These are phyloP conservation scores for Mesochorus sp. DNA, from an alignment of 2,888 invertebrate genomes.

Conservation along the genomic window DNA sequence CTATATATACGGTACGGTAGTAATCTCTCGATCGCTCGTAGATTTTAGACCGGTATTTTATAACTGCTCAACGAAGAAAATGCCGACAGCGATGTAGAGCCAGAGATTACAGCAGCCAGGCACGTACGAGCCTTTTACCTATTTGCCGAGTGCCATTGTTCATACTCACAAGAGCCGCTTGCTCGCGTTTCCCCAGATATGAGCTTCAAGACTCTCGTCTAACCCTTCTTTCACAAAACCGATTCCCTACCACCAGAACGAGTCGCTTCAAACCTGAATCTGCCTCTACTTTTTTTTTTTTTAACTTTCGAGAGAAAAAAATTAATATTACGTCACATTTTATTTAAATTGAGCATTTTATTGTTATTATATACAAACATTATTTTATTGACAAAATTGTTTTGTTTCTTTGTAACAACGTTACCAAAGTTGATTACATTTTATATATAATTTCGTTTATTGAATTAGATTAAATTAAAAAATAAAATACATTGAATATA, in stretches of 20 bases:
- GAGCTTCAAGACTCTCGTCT: constrained; percentile 41
- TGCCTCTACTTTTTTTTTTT: neutral
- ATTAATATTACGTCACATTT: too few species aligned
- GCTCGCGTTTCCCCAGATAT: constrained; percentile 38
- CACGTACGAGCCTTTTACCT: constrained; percentile 56
- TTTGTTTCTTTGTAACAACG: too few species aligned
- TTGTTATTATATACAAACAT: too few species aligned
- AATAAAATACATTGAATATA: too few species aligned
- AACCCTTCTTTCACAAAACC: constrained; percentile 16
- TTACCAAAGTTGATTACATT: too few species aligned
- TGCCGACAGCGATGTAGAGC: constrained; percentile 28
- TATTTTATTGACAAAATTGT: too few species aligned
- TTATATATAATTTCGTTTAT: too few species aligned
- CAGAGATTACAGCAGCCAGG: constrained; percentile 38
- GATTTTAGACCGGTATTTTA: constrained; percentile 2
- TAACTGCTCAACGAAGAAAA: constrained; percentile 2
- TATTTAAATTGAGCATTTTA: too few species aligned
- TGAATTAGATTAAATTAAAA: too few species aligned
- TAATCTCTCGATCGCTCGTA: constrained; percentile 10
- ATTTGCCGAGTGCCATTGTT: constrained; percentile 60
- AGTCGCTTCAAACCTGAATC: constrained; percentile 11
- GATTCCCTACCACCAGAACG: neutral
- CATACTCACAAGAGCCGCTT: constrained; percentile 39
- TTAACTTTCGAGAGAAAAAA: too few species aligned
- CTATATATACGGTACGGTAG: neutral